Base-by-base conservation (phyloP, 2,113 vertebrate species). In the Vulpes ferrilata region DNA sequence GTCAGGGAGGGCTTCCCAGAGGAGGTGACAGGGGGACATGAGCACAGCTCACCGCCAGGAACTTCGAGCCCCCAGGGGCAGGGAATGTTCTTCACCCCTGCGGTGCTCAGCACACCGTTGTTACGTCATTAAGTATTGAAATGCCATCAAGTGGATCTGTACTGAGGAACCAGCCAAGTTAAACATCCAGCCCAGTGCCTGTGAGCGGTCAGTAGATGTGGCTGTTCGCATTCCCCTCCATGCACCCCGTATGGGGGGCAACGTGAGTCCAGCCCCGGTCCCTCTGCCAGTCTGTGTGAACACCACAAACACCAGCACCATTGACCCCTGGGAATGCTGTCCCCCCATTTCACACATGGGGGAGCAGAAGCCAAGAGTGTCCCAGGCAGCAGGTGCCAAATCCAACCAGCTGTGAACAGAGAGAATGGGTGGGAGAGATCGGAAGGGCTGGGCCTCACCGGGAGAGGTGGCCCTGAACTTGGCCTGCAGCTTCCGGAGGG, bases 311-410 rank as follows among this genome's bases (percentile, higher is more conserved):
- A 1, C 71, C 71, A 35, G 57, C 13, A 13, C 23, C n/a, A 3
- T 23, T 0, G 22, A 38, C 32, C 16, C 35, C 25, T 13, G n/a
- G 10, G 10, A 23, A 13, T 13, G 1, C 57, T 62, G 43, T 11
- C 60, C 20, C 5, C 2, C 38, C 2, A 1, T 11, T 51, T 64
- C 74, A 35, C 13, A 35, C 20, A 35, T 12, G 43, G 43, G 30
- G 22, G 11, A 78, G 1, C 13, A 25, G 20, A 32, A 74, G 73
- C 3, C 30, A 55, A 55, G 65, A 32, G 22, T 20, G 60, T 13
- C 48, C 32, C 0, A 0, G 43, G 23, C 3, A 0, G 30, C 27
- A 0, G 3, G 73, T 7, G 38, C 73, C 73, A 3, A 25, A 7
- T 27, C 27, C 20, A 0, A 19, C 38, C 0, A 1, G 59, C 73